Conservation (phyloP, 2,888 invertebrate genomes). For the Volucella inanis region DNA sequence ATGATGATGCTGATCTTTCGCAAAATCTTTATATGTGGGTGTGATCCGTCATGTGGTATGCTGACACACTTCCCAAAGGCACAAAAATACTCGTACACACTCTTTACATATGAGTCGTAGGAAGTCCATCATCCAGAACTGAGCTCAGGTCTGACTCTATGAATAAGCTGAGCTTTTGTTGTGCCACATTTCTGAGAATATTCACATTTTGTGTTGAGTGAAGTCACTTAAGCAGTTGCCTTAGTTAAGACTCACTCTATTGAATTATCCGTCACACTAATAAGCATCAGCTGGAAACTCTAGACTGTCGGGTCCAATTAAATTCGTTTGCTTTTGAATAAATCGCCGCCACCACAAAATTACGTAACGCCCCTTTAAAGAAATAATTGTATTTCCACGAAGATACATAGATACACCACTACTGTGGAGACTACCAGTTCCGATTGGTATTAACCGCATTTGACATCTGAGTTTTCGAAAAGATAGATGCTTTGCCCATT, state of each 20-base stretch:
- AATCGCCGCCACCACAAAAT: background rate
- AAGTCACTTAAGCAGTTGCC: background rate
- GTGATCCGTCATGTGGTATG: slow-evolving; percentile 4
- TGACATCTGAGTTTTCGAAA: slow-evolving; percentile 10
- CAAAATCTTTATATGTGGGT: slow-evolving; percentile 26
- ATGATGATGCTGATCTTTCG: slow-evolving; percentile 50
- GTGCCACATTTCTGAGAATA: background rate
- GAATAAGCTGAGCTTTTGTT: background rate
- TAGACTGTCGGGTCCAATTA: slow-evolving; percentile 4
- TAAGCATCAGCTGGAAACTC: background rate
- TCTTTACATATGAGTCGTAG: slow-evolving; percentile 3
- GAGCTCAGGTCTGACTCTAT: background rate
- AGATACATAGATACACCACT: background rate
- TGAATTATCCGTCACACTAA: no score
- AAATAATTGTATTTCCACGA: background rate
- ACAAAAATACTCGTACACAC: background rate
- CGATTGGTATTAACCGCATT: background rate
- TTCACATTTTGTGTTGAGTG: background rate
- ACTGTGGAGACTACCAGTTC: slow-evolving; percentile 19
- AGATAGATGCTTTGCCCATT: slow-evolving; percentile 32
- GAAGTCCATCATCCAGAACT: slow-evolving; percentile 2
- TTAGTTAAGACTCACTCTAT: background rate
- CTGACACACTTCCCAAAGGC: slow-evolving; percentile 19
- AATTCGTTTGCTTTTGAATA: slow-evolving; percentile 3
- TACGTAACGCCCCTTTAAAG: slow-evolving; percentile 8